Conservation (phyloP, 2,888 invertebrate species). For the Drosophila nr. fundita region DNA sequence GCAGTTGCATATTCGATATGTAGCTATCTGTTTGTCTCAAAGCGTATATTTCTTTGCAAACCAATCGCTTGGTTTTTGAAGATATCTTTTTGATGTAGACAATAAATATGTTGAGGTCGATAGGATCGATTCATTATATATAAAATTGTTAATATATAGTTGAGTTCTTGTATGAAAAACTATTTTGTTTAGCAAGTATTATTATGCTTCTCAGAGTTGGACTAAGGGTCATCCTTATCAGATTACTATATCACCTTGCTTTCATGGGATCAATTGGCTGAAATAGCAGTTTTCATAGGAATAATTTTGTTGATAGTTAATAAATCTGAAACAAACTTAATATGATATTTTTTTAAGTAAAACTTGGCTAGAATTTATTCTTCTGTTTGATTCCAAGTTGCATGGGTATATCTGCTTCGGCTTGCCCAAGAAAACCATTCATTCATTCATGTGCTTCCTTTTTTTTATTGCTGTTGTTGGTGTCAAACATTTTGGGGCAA, state of each 20-base stretch:
- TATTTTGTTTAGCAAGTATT: too few species aligned
- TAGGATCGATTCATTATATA: not conserved
- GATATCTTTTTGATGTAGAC: not conserved
- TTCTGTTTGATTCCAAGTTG: not conserved
- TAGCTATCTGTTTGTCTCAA: not conserved
- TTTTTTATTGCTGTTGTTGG: slow-evolving; percentile 21
- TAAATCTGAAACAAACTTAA: too few species aligned
- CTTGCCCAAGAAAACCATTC: not conserved
- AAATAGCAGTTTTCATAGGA: not conserved
- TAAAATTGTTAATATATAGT: too few species aligned
- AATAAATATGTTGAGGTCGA: too few species aligned
- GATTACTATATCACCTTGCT: too few species aligned
- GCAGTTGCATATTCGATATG: not conserved
- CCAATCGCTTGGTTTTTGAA: not conserved
- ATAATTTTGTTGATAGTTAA: rapidly evolving
- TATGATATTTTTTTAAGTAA: not conserved
- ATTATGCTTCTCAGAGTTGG: too few species aligned
- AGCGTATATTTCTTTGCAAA: not conserved
- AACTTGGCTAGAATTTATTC: not conserved
- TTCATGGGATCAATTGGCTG: too few species aligned
- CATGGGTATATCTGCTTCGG: not conserved
- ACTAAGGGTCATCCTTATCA: not conserved
- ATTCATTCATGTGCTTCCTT: slow-evolving; percentile 1
- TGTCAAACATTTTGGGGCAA: slow-evolving; percentile 61
- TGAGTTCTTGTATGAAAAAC: not conserved